Conservation (phyloP, 2,113 vertebrate species). For the Gasterosteus nipponicus region DNA sequence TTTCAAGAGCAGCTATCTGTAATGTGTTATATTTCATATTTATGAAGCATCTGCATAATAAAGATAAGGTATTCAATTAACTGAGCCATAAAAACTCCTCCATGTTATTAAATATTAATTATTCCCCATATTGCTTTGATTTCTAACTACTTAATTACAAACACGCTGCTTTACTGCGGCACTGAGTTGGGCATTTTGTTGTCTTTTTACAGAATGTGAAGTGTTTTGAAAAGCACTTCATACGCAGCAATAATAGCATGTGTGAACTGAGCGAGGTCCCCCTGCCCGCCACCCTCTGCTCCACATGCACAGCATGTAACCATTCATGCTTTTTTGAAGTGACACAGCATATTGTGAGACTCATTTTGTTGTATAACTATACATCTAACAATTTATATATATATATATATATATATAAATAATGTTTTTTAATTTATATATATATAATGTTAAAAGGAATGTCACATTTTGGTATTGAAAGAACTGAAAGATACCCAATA, state of each 20-base stretch:
- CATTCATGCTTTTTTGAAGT: not conserved
- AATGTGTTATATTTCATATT: conserved; percentile 85
- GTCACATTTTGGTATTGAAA: not conserved
- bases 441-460: not conserved
- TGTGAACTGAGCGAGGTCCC: conserved; percentile 20
- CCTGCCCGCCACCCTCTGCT: not conserved
- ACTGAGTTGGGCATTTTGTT: conserved; percentile 44
- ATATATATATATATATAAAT: not conserved
- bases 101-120: conserved; percentile 82
- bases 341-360: not conserved
- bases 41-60: conserved; percentile 85
- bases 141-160: conserved; percentile 81
- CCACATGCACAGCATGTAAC: not conserved
- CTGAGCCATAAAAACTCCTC: conserved; percentile 77
- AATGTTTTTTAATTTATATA: too few relatives aligned
- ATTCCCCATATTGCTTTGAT: conserved; percentile 81
- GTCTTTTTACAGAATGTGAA: conserved; percentile 56
- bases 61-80: conserved; percentile 87
- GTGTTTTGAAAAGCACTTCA: conserved; percentile 60
- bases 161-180: conserved; percentile 58
- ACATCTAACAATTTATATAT: not conserved
- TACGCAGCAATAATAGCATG: conserved; percentile 31
- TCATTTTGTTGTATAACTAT: conserved; percentile 1
- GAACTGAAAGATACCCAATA: not conserved
- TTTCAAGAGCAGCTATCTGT: conserved; percentile 80